Evolutionary conservation across 1,140 invertebrate genomes (phyloP).

Genomic region (Neodiprion pinetum): DNA sequence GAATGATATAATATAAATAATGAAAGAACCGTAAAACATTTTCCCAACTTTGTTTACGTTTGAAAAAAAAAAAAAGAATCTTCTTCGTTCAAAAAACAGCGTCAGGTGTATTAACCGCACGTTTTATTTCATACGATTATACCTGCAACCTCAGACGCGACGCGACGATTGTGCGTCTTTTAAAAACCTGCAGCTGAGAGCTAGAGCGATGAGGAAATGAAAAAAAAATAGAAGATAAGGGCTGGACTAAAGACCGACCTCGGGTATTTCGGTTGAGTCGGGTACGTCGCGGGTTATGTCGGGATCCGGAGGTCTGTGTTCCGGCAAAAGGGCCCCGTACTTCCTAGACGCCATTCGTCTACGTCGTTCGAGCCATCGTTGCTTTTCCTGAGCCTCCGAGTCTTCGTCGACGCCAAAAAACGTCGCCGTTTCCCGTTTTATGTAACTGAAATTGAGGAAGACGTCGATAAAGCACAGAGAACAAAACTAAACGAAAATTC

Average conservation of each 20-base stretch:
- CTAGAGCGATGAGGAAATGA: conserved; percentile 16
- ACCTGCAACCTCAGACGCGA: too few species aligned
- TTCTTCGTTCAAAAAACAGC: neutral
- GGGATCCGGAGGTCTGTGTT: conserved; percentile 65
- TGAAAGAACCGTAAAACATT: conserved; percentile 39
- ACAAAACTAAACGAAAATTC: neutral
- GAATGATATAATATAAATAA: conserved; percentile 46
- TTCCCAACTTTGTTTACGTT: conserved; percentile 42
- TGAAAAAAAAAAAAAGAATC: conserved; percentile 14
- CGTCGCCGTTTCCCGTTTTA: conserved; percentile 77
- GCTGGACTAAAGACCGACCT: conserved; percentile 34
- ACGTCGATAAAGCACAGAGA: neutral
- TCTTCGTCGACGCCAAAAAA: conserved; percentile 82
- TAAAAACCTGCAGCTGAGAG: conserved; percentile 28
- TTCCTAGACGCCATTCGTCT: conserved; percentile 75
- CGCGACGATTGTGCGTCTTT: conserved; percentile 25
- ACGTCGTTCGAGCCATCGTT: conserved; percentile 77
- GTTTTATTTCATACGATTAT: too few species aligned
- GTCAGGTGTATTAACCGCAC: too few species aligned
- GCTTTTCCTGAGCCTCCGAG: conserved; percentile 72
- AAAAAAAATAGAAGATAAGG: neutral
- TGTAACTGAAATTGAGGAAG: conserved; percentile 61
- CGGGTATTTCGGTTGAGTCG: conserved; percentile 54
- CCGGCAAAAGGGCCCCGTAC: conserved; percentile 70
- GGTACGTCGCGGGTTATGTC: conserved; percentile 67